Conservation (phyloP, 2,797 vertebrate species). For the Anas georgica region DNA sequence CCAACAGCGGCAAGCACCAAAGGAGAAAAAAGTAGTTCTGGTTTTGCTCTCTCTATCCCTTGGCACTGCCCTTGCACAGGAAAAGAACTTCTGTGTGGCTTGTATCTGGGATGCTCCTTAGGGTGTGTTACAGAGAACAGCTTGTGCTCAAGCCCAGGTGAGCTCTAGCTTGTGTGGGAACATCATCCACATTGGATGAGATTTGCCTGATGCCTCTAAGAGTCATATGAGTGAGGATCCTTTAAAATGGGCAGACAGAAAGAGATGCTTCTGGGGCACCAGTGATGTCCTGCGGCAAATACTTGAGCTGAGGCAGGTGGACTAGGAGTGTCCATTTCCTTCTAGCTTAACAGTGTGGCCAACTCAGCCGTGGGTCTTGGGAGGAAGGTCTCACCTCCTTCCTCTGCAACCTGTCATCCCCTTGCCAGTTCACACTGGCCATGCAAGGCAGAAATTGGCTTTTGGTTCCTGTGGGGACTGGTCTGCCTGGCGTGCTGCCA, state of each 20-base stretch:
- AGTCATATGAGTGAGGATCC: not conserved
- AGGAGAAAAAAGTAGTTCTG: not conserved
- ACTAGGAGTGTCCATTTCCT: not conserved
- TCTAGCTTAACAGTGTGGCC: not conserved
- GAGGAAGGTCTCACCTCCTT: not conserved
- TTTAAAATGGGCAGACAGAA: not conserved
- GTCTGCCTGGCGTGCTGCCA: accelerated
- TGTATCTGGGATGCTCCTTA: not conserved
- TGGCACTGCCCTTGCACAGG: not conserved
- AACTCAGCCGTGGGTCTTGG: not conserved
- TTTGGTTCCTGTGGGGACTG: not conserved
- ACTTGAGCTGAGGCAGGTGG: not conserved
- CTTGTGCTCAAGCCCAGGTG: not conserved
- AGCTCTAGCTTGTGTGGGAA: not conserved
- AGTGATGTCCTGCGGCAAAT: accelerated
- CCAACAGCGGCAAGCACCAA: not conserved
- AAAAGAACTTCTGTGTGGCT: not conserved
- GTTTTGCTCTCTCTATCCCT: not conserved
- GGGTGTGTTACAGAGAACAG: not conserved
- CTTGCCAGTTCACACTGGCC: not conserved
- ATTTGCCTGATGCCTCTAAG: not conserved
- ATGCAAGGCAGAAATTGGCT: not conserved
- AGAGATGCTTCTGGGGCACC: not conserved
- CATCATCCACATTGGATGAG: not conserved
- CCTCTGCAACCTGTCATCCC: not conserved